phyloP scores from a whole-genome alignment of 2,113 vertebrate genomes.

The Ancistrus triradiatus region DNA sequence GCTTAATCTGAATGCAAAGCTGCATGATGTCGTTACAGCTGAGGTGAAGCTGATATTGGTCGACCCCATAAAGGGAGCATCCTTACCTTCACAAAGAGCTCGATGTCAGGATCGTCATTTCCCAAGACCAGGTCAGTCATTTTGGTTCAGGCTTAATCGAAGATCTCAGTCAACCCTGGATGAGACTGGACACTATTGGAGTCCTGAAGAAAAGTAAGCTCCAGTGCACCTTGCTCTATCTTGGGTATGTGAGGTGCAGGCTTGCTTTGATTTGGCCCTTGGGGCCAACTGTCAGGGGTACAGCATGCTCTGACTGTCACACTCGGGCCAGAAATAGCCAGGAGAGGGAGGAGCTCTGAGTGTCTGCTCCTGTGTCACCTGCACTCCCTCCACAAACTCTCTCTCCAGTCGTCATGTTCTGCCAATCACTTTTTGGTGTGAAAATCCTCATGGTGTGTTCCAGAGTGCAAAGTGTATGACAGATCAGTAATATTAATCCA shows the following conservation, averaged over 20 bases:
- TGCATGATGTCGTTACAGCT: not conserved
- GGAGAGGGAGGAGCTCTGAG: slow-evolving; percentile 40
- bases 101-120: slow-evolving; percentile 82
- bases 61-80: not conserved
- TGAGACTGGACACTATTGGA: not conserved
- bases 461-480: too few relatives aligned
- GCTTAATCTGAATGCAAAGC: not conserved
- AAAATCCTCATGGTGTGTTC: too few relatives aligned
- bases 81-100: slow-evolving; percentile 87
- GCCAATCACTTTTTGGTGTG: not conserved
- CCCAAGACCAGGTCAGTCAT: slow-evolving; percentile 70
- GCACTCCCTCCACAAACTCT: slow-evolving; percentile 24
- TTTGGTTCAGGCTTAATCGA: slow-evolving; percentile 38
- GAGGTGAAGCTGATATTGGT: too few relatives aligned
- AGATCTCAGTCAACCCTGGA: not conserved
- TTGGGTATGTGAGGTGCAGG: slow-evolving; percentile 27
- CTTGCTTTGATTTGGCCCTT: slow-evolving; percentile 44
- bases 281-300: slow-evolving; percentile 39
- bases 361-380: slow-evolving; percentile 37
- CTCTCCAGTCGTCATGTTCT: slow-evolving; percentile 16
- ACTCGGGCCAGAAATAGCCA: slow-evolving; percentile 42
- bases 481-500: too few relatives aligned
- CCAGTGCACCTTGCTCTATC: slow-evolving; percentile 9
- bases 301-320: slow-evolving; percentile 33
- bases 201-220: not conserved